These are phyloP conservation scores for Acanthosoma haemorrhoidale DNA, from an alignment of 2,888 invertebrate genomes.

Conservation along the genomic window DNA sequence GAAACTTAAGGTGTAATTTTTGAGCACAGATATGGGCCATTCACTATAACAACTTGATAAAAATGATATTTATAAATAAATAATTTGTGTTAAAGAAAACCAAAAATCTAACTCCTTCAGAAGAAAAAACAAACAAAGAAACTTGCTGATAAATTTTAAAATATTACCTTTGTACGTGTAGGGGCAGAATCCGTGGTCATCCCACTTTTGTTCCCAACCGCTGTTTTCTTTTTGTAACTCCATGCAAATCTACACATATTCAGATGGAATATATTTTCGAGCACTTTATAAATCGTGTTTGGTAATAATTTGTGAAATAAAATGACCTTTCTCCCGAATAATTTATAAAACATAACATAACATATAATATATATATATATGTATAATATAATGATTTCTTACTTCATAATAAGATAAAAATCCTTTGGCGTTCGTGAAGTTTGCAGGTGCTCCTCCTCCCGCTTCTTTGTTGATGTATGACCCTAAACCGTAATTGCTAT, in stretches of 20 bases:
- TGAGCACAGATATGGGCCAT: too few species aligned
- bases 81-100: background rate
- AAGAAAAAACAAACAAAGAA: too few species aligned
- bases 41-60: too few species aligned
- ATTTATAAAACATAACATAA: too few species aligned
- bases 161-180: constrained; percentile 71
- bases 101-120: background rate
- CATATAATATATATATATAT: too few species aligned
- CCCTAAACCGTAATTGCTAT: constrained; percentile 74
- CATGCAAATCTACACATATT: constrained; percentile 69
- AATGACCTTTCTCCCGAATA: too few species aligned
- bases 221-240: constrained; percentile 62
- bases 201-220: constrained; percentile 80
- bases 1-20: too few species aligned
- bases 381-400: too few species aligned
- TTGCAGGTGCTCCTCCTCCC: constrained; percentile 78
- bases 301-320: background rate
- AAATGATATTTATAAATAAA: too few species aligned
- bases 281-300: too few species aligned
- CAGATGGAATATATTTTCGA: too few species aligned
- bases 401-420: constrained; percentile 84
- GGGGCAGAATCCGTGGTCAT: constrained; percentile 74
- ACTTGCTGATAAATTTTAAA: background rate
- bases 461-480: constrained; percentile 88
- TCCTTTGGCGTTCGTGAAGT: constrained; percentile 79